Percentiles rank a stretch among this genome's conserved stretches.
Conservation (phyloP, 2,888 invertebrate genomes). For the Ectropis crepuscularia region DNA sequence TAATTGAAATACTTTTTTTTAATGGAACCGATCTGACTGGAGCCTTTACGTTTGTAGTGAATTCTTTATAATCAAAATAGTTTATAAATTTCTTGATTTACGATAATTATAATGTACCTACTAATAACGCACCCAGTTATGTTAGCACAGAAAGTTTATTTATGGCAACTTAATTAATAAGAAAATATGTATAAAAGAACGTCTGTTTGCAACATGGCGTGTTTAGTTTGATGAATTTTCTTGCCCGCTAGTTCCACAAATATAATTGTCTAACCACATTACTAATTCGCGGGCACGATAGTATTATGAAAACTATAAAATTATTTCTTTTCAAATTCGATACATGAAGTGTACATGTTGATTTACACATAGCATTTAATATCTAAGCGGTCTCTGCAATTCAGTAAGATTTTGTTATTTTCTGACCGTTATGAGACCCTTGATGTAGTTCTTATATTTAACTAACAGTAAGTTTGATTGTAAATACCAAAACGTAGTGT, state of each 20-base stretch:
- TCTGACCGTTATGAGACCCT: background rate
- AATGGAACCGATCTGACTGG: too few species aligned
- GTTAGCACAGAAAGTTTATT: constrained; percentile 19
- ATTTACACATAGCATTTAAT: constrained; percentile 17
- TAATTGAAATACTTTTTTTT: too few species aligned
- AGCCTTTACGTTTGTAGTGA: too few species aligned
- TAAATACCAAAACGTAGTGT: constrained; percentile 22
- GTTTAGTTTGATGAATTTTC: too few species aligned
- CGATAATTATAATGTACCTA: background rate
- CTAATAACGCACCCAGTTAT: constrained; percentile 16
- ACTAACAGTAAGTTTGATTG: constrained; percentile 13
- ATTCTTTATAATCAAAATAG: too few species aligned
- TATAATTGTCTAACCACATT: too few species aligned
- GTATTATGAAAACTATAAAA: too few species aligned
- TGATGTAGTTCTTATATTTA: constrained; percentile 14
- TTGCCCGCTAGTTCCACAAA: too few species aligned
- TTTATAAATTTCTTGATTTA: background rate
- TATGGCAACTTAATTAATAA: constrained; percentile 18
- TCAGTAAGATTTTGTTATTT: constrained; percentile 13
- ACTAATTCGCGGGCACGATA: too few species aligned
- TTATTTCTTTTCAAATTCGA: too few species aligned
- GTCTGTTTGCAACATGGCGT: too few species aligned
- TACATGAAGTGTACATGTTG: background rate
- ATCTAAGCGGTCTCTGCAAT: constrained; percentile 8
- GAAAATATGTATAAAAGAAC: background rate